These are phyloP conservation scores for Eupristina koningsbergeri DNA, from an alignment of 1,140 invertebrate genomes.

Conservation along the genomic window DNA sequence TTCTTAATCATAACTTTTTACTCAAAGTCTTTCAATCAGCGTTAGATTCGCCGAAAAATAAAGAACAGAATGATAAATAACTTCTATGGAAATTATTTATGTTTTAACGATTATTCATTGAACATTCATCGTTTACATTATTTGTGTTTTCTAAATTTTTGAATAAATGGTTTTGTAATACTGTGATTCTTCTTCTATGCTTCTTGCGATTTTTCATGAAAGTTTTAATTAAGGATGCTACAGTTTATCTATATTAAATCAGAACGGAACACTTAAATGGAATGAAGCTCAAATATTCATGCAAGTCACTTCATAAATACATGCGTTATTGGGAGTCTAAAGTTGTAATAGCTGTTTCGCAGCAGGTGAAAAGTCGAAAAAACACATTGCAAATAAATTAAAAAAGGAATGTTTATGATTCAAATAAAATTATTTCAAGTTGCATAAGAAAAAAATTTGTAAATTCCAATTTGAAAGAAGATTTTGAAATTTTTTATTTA, in stretches of 20 bases:
- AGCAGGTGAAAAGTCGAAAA: background rate
- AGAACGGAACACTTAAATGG: background rate
- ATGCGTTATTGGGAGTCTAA: background rate
- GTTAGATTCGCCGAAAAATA: background rate
- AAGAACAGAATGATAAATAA: too few relatives aligned
- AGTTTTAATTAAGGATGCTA: conserved; percentile 11
- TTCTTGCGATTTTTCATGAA: background rate
- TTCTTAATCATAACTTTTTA: background rate
- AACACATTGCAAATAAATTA: background rate
- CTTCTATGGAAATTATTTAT: too few relatives aligned
- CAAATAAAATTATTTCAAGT: background rate
- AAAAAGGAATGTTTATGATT: background rate
- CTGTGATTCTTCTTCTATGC: background rate
- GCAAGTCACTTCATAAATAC: conserved; percentile 1
- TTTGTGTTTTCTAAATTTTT: too few relatives aligned
- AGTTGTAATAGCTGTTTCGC: background rate
- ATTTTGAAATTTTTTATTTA: too few relatives aligned
- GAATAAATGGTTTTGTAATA: background rate
- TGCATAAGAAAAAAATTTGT: background rate
- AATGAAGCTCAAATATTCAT: background rate
- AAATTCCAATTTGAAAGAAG: background rate
- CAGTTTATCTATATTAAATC: conserved; percentile 26
- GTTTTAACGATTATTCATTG: too few relatives aligned
- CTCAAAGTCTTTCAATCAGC: background rate
- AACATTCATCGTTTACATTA: too few relatives aligned